Evolutionary conservation across 2,113 vertebrate genomes (phyloP), one percentile per base, ranked within the genome.

Genomic region (Andinoacara biseriatus): DNA sequence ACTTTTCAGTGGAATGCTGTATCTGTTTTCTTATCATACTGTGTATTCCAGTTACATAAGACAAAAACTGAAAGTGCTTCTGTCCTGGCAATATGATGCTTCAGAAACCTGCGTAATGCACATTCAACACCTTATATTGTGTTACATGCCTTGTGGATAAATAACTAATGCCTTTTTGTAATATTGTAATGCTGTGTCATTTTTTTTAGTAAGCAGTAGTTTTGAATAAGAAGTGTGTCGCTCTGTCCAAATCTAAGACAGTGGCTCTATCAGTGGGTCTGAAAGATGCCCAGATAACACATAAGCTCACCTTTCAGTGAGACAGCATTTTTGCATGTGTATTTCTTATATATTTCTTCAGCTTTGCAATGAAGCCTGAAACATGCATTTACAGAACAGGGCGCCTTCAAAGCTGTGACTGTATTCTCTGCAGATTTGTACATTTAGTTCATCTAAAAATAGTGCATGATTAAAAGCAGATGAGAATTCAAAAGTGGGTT

Each of bases 401-500:
- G 49, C 4, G 40, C 35, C 61, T 87, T 74, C 38, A 60, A 40
- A 82, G 57, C 58, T 31, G 69, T 40, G 38, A 59, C 17, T 72
- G 2, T 69, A 67, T 52, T 81, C 86, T 90, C 86, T 82, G 5
- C 14, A 83, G 92, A 90, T 72, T 80, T 5, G 57, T 60, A 69
- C 56, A 89, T 90, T 90, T 89, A 88, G 87, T 74, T 90, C 78
- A 86, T 84, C 89, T 92, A 93, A 93, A 92, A 93, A 93, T 93
- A 93, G 77, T 26, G 22, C 24, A 59, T 17, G 60, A 69, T 72
- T 65, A 74, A 91, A 93, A 81, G 46, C 89, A 85, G 78, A 75
- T 17, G 86, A 89, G 85, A 85, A 86, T 78, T 85, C n/a, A 18
- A 86, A 91, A 91, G 76, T 90, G 80, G 91, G 88, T 80, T 90